A percentile compares a stretch with the other conserved stretches of the same genome.
These are phyloP conservation scores for Dolichopus griseipennis DNA, from an alignment of 2,888 invertebrate species.

Conservation along the genomic window DNA sequence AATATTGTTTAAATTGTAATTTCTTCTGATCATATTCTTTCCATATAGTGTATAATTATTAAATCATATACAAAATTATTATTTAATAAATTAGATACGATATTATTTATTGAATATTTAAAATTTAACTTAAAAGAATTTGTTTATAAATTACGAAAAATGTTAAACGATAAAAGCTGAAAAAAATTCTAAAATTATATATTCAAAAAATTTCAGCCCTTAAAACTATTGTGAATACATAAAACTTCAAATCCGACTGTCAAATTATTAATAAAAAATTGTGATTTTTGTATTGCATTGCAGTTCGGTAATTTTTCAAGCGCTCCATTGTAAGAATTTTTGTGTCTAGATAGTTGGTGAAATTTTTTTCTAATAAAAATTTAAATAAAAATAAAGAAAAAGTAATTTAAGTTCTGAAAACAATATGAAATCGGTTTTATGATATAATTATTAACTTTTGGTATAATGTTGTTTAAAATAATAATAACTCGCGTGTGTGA, in stretches of 20 bases:
- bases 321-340: constrained; percentile 6
- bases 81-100: too few relatives aligned
- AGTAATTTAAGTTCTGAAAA: neutral
- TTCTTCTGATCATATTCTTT: too few relatives aligned
- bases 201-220: too few relatives aligned
- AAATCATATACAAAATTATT: too few relatives aligned
- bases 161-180: too few relatives aligned
- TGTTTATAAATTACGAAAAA: too few relatives aligned
- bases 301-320: constrained; percentile 6
- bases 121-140: too few relatives aligned
- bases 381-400: neutral
- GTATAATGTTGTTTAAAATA: neutral
- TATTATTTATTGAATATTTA: too few relatives aligned
- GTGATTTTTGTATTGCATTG: neutral
- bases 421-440: neutral
- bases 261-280: neutral
- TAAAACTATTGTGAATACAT: neutral
- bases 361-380: neutral
- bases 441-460: neutral
- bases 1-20: too few relatives aligned
- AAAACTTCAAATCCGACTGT: neutral
- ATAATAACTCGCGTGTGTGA: neutral
- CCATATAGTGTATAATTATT: too few relatives aligned
- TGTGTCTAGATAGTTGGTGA: neutral
- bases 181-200: too few relatives aligned